These are phyloP conservation scores for Subanguina moxae DNA, from an alignment of 1,140 invertebrate genomes.

Conservation along the genomic window DNA sequence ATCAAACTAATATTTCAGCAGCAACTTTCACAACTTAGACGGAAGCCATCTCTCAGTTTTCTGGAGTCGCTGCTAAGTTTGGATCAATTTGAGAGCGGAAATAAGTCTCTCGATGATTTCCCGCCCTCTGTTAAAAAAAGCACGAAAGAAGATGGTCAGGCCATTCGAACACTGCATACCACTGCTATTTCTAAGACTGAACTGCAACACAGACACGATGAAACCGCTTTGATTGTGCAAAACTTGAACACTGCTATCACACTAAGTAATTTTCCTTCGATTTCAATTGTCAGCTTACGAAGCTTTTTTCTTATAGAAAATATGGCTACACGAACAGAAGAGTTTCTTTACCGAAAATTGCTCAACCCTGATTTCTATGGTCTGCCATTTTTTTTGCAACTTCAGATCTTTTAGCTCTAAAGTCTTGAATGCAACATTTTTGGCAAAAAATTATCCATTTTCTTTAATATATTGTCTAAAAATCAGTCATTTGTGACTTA, in stretches of 20 bases:
- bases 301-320: conserved; percentile 35
- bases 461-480: no score
- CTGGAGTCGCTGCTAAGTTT: conserved; percentile 36
- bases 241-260: neutral
- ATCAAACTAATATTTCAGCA: neutral
- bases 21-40: neutral
- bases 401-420: no score
- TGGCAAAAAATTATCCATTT: no score
- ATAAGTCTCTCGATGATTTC: neutral
- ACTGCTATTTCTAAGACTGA: neutral
- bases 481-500: no score
- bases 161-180: neutral
- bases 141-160: neutral
- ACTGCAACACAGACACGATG: neutral
- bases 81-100: conserved; percentile 9
- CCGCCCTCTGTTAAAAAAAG: neutral
- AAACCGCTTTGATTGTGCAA: conserved; percentile 13
- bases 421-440: no score
- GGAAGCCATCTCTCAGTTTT: conserved; percentile 27
- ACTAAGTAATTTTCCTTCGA: neutral
- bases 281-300: neutral
- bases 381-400: neutral
- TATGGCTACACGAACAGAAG: conserved; percentile 49
- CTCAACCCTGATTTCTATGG: conserved; percentile 50
- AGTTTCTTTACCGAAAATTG: conserved; percentile 48